These are phyloP conservation scores for Heterochromis multidens DNA, from an alignment of 2,113 vertebrate species.

Conservation along the genomic window DNA sequence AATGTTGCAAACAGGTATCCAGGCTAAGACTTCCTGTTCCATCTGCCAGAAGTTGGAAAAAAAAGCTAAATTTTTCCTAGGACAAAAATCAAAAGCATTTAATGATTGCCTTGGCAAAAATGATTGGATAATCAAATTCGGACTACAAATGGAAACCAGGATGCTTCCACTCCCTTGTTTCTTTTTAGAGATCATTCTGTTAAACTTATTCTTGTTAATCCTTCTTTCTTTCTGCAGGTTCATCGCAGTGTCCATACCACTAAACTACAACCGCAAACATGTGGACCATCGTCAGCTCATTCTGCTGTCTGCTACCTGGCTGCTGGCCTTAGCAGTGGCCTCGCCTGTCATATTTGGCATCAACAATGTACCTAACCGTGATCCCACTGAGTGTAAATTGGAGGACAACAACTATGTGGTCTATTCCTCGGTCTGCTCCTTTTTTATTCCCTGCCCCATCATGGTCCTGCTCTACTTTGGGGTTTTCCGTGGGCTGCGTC, in stretches of 20 bases:
- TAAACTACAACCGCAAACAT: constrained; percentile 86
- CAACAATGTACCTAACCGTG: constrained; percentile 81
- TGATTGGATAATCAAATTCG: neutral
- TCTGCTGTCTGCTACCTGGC: constrained; percentile 89
- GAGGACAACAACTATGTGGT: constrained; percentile 90
- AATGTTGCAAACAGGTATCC: neutral
- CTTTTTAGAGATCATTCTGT: neutral
- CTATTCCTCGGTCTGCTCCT: constrained; percentile 93
- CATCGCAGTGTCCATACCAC: constrained; percentile 85
- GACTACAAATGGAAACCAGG: neutral
- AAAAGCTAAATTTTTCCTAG: neutral
- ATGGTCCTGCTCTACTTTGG: constrained; percentile 92
- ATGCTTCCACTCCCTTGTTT: fast-evolving
- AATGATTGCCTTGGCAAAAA: neutral
- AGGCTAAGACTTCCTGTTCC: neutral
- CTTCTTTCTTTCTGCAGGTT: constrained; percentile 77
- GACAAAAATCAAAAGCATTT: neutral
- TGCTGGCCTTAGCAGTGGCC: constrained; percentile 88
- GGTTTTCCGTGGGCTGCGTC: constrained; percentile 84
- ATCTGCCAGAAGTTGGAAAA: neutral
- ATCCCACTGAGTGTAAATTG: constrained; percentile 84
- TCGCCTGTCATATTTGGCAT: constrained; percentile 90
- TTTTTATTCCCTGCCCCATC: constrained; percentile 93
- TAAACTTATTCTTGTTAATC: neutral
- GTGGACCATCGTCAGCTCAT: constrained; percentile 84